Conservation (phyloP, 2,888 invertebrate species). For the Mythimna impura region DNA sequence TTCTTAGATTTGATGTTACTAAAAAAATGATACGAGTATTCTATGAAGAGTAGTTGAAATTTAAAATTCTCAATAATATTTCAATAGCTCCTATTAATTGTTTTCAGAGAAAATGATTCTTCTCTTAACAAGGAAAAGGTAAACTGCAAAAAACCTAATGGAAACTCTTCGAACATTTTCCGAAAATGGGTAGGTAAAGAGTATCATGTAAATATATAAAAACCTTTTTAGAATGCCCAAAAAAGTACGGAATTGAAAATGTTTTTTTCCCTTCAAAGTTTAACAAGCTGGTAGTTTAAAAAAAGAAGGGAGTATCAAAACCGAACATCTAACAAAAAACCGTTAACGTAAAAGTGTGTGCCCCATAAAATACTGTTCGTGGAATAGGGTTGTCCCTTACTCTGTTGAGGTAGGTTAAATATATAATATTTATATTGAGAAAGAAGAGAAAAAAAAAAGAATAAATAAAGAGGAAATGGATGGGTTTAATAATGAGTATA, state of each 20-base stretch:
- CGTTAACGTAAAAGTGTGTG: conserved; percentile 75
- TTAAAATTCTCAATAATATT: not conserved
- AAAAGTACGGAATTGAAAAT: conserved; percentile 29
- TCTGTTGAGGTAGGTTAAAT: not conserved
- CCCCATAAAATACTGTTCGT: conserved; percentile 76
- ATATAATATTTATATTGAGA: no score
- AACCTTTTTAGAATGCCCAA: conserved; percentile 34
- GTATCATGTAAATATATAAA: conserved; percentile 30
- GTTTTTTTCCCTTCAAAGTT: conserved; percentile 51
- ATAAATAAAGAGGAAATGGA: no score
- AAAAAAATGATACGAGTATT: no score
- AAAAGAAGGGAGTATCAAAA: conserved; percentile 61
- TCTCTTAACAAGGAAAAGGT: conserved; percentile 5
- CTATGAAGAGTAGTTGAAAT: no score
- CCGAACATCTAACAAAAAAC: conserved; percentile 75
- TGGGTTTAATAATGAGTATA: no score
- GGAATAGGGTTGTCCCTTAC: conserved; percentile 55
- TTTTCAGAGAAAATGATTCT: not conserved
- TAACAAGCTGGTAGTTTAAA: conserved; percentile 60
- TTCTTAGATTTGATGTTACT: no score
- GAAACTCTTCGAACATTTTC: conserved; percentile 9
- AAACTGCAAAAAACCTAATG: conserved; percentile 6
- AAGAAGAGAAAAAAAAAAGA: no score
- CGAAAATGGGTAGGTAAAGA: conserved; percentile 21
- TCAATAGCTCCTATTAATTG: not conserved